These are phyloP conservation scores for Corella eumyota DNA, from an alignment of 23 tunicate genomes.

Conservation along the genomic window DNA sequence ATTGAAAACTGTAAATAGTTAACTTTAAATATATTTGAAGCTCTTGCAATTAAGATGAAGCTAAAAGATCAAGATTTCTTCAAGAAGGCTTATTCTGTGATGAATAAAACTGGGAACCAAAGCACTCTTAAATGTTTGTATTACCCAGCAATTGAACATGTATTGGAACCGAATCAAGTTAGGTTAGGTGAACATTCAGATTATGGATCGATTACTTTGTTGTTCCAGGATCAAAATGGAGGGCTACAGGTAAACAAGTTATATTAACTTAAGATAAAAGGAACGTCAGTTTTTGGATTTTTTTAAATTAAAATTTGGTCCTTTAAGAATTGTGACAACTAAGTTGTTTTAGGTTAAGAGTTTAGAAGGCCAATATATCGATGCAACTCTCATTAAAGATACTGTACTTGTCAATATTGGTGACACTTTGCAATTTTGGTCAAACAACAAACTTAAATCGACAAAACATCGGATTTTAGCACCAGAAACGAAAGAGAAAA, in stretches of 20 bases:
- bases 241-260: slow-evolving; percentile 38
- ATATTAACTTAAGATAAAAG: too few species aligned
- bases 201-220: too few species aligned
- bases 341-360: not conserved
- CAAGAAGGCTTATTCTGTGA: slow-evolving; percentile 13
- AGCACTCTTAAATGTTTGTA: slow-evolving; percentile 37
- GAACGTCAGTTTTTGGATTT: too few species aligned
- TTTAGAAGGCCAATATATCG: slow-evolving; percentile 23
- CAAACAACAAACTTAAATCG: slow-evolving; percentile 31
- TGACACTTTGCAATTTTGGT: slow-evolving; percentile 41
- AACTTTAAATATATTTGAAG: slow-evolving; percentile 21
- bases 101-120: slow-evolving; percentile 9
- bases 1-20: slow-evolving; percentile 22
- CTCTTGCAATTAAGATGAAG: slow-evolving; percentile 31
- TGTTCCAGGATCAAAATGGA: slow-evolving; percentile 59
- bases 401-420: slow-evolving; percentile 58
- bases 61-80: slow-evolving; percentile 26
- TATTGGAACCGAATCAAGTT: slow-evolving; percentile 11
- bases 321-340: too few species aligned
- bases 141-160: slow-evolving; percentile 41
- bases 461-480: slow-evolving; percentile 13
- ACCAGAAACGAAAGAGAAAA: too few species aligned
- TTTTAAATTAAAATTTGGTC: too few species aligned
- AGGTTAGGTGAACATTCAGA: slow-evolving; percentile 60
- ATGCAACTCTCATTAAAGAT: slow-evolving; percentile 39